phyloP scores from a whole-genome alignment of 37 sponge, comb jelly and placozoan species.

The Oscarella lobularis region DNA sequence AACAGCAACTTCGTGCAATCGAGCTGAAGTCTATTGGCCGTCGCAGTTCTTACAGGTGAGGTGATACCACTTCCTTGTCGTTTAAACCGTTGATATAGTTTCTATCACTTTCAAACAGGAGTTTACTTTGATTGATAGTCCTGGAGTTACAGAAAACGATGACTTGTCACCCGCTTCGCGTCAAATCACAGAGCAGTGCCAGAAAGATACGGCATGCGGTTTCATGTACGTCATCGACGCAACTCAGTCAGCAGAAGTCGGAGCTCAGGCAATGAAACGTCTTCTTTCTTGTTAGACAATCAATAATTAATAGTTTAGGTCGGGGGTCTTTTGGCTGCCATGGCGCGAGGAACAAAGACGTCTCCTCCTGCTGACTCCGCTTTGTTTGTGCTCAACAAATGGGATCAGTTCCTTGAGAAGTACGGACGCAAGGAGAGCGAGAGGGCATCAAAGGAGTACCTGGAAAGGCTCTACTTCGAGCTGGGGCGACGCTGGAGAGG shows the following conservation, averaged over 20 bases:
- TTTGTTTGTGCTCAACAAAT: constrained; percentile 1
- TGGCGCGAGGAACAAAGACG: not conserved
- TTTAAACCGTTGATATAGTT: not conserved
- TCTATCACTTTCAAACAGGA: not conserved
- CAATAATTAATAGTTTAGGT: not conserved
- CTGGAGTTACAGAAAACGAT: not conserved
- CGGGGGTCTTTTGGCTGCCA: not conserved
- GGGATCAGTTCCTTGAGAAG: not conserved
- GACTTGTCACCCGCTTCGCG: not conserved
- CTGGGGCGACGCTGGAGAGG: not conserved
- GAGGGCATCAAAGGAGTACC: not conserved
- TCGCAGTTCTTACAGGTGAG: not conserved
- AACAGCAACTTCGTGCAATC: not conserved
- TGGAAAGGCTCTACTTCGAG: not conserved
- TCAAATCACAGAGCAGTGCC: not conserved
- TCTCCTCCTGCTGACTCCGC: not conserved
- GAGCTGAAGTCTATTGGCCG: not conserved
- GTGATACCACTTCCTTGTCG: not conserved
- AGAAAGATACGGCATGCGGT: not conserved
- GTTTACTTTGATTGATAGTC: not conserved
- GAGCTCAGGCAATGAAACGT: not conserved
- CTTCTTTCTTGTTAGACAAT: not conserved
- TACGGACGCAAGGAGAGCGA: not conserved
- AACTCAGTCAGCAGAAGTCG: not conserved
- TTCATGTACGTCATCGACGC: not conserved